These are phyloP conservation scores for Biston stratarius DNA, from an alignment of 2,888 invertebrate genomes.

Conservation along the genomic window DNA sequence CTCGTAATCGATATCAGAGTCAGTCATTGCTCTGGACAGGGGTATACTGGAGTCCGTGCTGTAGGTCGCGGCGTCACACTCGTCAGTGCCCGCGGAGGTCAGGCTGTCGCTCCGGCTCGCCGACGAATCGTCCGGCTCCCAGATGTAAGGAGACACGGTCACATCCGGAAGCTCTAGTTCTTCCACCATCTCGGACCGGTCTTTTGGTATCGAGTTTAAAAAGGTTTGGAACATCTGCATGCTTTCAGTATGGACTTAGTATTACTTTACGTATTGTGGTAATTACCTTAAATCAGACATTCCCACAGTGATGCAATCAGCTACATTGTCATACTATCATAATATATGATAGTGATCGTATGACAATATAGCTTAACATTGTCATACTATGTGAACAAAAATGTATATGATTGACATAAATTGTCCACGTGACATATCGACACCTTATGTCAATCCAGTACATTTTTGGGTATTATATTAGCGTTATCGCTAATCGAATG, in stretches of 20 bases:
- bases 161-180: slow-evolving; percentile 73
- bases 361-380: too few relatives aligned
- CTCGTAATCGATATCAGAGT: slow-evolving; percentile 77
- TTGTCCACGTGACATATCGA: too few relatives aligned
- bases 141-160: slow-evolving; percentile 63
- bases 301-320: too few relatives aligned
- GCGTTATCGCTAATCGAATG: too few relatives aligned
- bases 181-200: slow-evolving; percentile 68
- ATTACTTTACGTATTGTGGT: too few relatives aligned
- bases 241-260: background rate
- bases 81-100: slow-evolving; percentile 54
- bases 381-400: too few relatives aligned
- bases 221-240: slow-evolving; percentile 72
- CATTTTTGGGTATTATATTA: too few relatives aligned
- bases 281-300: too few relatives aligned
- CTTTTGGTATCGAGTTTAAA: slow-evolving; percentile 68
- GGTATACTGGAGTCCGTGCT: slow-evolving; percentile 71
- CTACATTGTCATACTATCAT: too few relatives aligned
- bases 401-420: too few relatives aligned
- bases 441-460: too few relatives aligned
- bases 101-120: slow-evolving; percentile 58
- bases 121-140: slow-evolving; percentile 62
- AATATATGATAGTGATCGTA: too few relatives aligned
- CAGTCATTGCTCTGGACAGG: slow-evolving; percentile 76
- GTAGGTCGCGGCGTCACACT: slow-evolving; percentile 52